Evolutionary conservation across 2,113 vertebrate genomes (phyloP), one percentile per base, ranked within the genome.

Genomic region (Macrotus californicus): DNA sequence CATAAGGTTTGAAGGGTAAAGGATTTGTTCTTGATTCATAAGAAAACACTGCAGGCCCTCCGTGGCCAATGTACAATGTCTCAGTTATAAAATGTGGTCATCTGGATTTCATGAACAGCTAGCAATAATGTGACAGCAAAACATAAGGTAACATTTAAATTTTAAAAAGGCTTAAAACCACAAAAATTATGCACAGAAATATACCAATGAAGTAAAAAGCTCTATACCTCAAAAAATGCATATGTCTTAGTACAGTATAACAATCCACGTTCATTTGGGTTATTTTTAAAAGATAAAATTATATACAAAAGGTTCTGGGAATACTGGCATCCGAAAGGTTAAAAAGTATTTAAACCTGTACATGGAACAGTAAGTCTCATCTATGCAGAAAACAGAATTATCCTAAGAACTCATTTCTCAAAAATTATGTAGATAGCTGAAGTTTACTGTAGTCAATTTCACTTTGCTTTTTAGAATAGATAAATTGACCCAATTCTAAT

Each of bases 381-480:
- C 61, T 67, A 41, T n/a, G 13, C 29, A 95, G 14, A 95, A 90
- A 93, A 87, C n/a, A 19, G 3, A 72, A 48, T 82, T 41, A 75
- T 39, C 24, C 16, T 48, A 81, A 67, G 77, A 93, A 91, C 34
- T 70, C 46, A 46, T 21, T 92, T 84, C 70, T 89, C 22, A 59
- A 72, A 91, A 64, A 67, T 18, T 75, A 77, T n/a, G n/a, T 24
- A 84, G 36, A 72, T 3, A 73, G 19, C 64, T 80, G 26, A 85
- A 5, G 8, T 72, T 90, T 80, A 73, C 29, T 16, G 0, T 39
- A 83, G 52, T 92, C 52, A 81, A 41, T 83, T 83, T 59, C 61
- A 93, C 10, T 91, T 93, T 95, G 86, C 8, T 41, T 90, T 96
- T 94, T 59, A 73, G 21, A 87, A 64, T 6, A 92, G 34, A 80